These are phyloP conservation scores for Drosophila kuntzei DNA, from an alignment of 2,888 invertebrate species.

Conservation along the genomic window DNA sequence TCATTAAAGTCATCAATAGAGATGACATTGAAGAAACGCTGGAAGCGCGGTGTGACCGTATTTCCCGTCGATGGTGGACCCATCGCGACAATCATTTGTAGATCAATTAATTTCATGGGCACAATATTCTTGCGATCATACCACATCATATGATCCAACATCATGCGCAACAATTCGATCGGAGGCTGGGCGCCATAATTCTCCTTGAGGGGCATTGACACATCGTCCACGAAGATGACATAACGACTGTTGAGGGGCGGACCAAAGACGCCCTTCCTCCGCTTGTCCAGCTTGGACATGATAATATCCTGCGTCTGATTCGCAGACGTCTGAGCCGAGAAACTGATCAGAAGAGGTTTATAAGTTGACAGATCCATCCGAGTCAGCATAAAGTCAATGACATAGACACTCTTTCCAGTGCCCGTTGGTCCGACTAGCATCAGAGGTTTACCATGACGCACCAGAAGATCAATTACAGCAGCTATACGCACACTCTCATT, in stretches of 20 bases:
- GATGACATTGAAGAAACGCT: constrained; percentile 93
- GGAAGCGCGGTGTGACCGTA: constrained; percentile 93
- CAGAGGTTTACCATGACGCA: constrained; percentile 92
- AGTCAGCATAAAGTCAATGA: constrained; percentile 92
- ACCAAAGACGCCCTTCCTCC: constrained; percentile 96
- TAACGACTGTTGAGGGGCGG: constrained; percentile 95
- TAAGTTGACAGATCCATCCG: constrained; percentile 92
- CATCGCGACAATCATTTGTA: constrained; percentile 95
- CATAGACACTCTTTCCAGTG: constrained; percentile 97
- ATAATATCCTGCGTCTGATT: constrained; percentile 97
- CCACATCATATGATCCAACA: constrained; percentile 96
- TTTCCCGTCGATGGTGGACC: constrained; percentile 92
- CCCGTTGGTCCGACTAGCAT: constrained; percentile 97
- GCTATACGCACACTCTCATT: constrained; percentile 95
- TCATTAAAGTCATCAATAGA: constrained; percentile 96
- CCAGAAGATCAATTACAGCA: constrained; percentile 91
- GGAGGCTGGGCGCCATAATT: constrained; percentile 97
- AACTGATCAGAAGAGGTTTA: constrained; percentile 94
- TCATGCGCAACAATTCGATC: constrained; percentile 95
- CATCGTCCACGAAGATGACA: constrained; percentile 97
- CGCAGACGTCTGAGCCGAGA: constrained; percentile 97
- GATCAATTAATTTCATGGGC: constrained; percentile 92
- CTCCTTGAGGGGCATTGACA: constrained; percentile 95
- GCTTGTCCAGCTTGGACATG: constrained; percentile 96
- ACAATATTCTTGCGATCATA: constrained; percentile 93